A percentile compares a stretch with the other conserved stretches of the same genome.
Conservation (phyloP, 1,140 invertebrate genomes). For the Pogonus chalceus region DNA sequence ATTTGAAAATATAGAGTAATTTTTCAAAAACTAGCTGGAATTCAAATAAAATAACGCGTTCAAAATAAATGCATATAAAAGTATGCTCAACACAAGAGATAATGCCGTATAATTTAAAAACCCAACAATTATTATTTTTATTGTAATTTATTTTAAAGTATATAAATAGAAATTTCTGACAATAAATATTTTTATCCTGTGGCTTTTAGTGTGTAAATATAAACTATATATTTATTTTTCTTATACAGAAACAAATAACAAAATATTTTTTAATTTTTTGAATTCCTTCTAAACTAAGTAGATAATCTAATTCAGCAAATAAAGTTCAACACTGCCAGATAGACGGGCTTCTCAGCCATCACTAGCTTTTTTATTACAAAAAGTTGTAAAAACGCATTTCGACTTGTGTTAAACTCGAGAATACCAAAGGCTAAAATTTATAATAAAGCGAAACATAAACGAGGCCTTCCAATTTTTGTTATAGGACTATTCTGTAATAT, state of each 20-base stretch:
- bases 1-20: too few relatives aligned
- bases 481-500: too few relatives aligned
- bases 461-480: conserved; percentile 3
- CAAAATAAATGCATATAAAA: too few relatives aligned
- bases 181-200: conserved; percentile 1
- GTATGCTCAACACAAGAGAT: too few relatives aligned
- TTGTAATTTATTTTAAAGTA: too few relatives aligned
- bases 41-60: too few relatives aligned
- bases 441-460: background rate
- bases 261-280: background rate
- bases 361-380: background rate
- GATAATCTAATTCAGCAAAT: background rate
- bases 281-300: background rate
- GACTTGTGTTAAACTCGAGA: background rate
- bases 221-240: background rate
- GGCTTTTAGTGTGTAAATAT: conserved; percentile 1
- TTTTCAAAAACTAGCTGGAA: too few relatives aligned
- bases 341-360: background rate
- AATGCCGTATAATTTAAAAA: too few relatives aligned
- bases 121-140: too few relatives aligned
- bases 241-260: background rate
- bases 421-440: background rate
- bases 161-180: conserved; percentile 3
- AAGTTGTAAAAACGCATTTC: background rate
- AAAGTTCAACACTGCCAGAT: conserved; percentile 1